These are phyloP conservation scores for Drosophila sucinea DNA, from an alignment of 1,140 invertebrate genomes.

Conservation along the genomic window DNA sequence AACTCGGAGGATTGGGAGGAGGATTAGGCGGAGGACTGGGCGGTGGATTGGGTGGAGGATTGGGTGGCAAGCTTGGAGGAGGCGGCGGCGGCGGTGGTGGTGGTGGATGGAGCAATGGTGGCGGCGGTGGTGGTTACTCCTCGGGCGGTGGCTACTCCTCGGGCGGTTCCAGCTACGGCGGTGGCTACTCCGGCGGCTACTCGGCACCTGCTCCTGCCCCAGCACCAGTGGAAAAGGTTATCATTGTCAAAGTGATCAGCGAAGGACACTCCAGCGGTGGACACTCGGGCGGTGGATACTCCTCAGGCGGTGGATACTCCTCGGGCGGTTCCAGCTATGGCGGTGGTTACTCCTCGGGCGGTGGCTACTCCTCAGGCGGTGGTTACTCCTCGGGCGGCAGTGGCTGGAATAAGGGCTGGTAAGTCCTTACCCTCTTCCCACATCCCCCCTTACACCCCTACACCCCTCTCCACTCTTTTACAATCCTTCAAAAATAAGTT, in stretches of 20 bases:
- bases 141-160: constrained; percentile 30
- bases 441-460: too few relatives aligned
- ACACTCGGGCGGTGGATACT: constrained; percentile 33
- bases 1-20: constrained; percentile 28
- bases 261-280: constrained; percentile 41
- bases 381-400: constrained; percentile 44
- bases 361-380: constrained; percentile 39
- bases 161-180: constrained; percentile 38
- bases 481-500: constrained; percentile 22
- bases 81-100: constrained; percentile 34
- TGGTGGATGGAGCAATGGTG: constrained; percentile 28
- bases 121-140: constrained; percentile 45
- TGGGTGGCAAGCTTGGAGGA: constrained; percentile 47
- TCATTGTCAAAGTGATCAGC: constrained; percentile 62
- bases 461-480: background rate
- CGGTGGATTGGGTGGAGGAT: constrained; percentile 41
- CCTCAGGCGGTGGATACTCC: constrained; percentile 18
- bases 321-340: background rate
- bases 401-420: constrained; percentile 75
- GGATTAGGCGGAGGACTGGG: constrained; percentile 22
- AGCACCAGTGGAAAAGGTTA: constrained; percentile 52
- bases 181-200: constrained; percentile 35
- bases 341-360: constrained; percentile 41
- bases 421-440: background rate
- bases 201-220: constrained; percentile 26